Evolutionary conservation across 1,140 invertebrate genomes (phyloP), one percentile per base, ranked within the genome.

Genomic region (Magallana ariakensis): DNA sequence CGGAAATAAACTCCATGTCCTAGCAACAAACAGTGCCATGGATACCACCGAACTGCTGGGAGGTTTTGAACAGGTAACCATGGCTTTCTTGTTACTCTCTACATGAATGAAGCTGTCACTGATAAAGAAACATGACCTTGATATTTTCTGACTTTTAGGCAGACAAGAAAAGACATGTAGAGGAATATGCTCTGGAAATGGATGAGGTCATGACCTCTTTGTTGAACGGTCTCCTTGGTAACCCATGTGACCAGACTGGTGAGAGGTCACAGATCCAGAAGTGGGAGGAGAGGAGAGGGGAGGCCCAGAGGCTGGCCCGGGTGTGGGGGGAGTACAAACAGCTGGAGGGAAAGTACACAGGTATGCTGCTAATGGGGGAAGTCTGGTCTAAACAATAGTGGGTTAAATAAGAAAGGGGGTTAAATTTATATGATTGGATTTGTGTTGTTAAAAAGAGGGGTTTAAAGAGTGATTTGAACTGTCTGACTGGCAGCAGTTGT

Each of bases 31-130:
- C 93, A 97, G 97, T 57, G 96, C 97, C 62, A 99, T 98, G 96
- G 98, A 99, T 93, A 98, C 98, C 0, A 98, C 97, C 0, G 98
- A 99, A 94, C 96, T 99, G 75, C 95, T 99, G 7, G 98, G 98
- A 82, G 98, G 98, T 60, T 99, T 99, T 94, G 98, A 99, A 96
- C 98, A 99, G 96, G 97, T 98, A 90, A 33, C 22, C 26, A 60
- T 2, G n/a, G 16, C 58, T n/a, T 7, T 80, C 13, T 22, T n/a
- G 10, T 60, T n/a, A 60, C 58, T 46, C 5, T 46, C 33, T 46
- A 46, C 33, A 46, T 46, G 33, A 46, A 46, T 46, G 33, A 46
- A 46, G 33, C 33, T 46, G 33, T 46, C 33, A 46, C 33, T 46
- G 33, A 46, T 46, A 46, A 46, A 46, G 33, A 46, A 46, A 46